Evolutionary conservation across 1,140 invertebrate species (phyloP).

Genomic region (Dreissena rostriformis): DNA sequence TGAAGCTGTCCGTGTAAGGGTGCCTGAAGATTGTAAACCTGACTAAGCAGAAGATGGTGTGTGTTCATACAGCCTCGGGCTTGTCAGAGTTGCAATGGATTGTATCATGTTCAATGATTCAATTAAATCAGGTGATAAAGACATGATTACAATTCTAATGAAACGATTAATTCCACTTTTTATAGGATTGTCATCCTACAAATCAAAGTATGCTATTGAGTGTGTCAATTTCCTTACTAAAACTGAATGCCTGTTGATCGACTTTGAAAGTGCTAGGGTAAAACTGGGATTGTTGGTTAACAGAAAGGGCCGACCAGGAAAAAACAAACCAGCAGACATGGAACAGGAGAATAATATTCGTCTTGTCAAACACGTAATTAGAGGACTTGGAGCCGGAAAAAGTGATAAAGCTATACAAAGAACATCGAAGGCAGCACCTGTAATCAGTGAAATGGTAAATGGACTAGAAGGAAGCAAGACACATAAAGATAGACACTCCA

Average conservation of each 20-base stretch:
- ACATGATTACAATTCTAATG: conserved; percentile 22
- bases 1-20: too few species aligned
- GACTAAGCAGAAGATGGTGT: conserved; percentile 7
- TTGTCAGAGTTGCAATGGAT: not conserved
- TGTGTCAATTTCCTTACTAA: conserved; percentile 27
- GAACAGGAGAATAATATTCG: conserved; percentile 46
- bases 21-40: too few species aligned
- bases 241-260: conserved; percentile 32
- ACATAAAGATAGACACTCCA: too few species aligned
- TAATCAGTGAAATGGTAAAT: conserved; percentile 6
- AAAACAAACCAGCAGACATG: conserved; percentile 43
- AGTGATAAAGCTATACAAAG: conserved; percentile 23
- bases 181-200: conserved; percentile 10
- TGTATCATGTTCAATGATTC: conserved; percentile 13
- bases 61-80: not conserved
- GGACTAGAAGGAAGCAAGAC: too few species aligned
- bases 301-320: conserved; percentile 10
- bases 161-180: conserved; percentile 39
- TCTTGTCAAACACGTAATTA: conserved; percentile 30
- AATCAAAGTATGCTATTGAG: conserved; percentile 43
- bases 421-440: conserved; percentile 25
- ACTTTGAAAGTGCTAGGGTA: conserved; percentile 7
- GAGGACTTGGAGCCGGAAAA: conserved; percentile 28
- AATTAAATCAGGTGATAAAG: conserved; percentile 16
- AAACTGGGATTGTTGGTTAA: conserved; percentile 35